phyloP scores from a whole-genome alignment of 1,140 invertebrate species.

The Zaprionus taronus region DNA sequence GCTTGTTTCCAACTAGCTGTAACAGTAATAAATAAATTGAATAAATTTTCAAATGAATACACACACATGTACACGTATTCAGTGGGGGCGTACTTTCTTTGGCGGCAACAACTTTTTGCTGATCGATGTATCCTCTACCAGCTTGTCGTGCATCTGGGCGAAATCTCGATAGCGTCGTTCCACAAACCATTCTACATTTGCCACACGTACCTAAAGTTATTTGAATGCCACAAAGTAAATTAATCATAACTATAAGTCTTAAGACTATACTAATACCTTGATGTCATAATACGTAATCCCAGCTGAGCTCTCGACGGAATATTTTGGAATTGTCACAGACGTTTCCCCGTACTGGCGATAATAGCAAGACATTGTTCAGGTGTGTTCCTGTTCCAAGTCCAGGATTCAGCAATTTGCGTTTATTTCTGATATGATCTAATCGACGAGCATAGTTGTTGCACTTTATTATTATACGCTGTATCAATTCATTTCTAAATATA shows the following conservation, averaged over 20 bases:
- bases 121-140: constrained; percentile 91
- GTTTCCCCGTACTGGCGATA: constrained; percentile 86
- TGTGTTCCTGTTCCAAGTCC: constrained; percentile 19
- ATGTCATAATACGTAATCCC: constrained; percentile 89
- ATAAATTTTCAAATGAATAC: neutral
- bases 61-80: neutral
- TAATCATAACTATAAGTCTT: neutral
- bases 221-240: neutral
- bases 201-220: constrained; percentile 86
- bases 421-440: constrained; percentile 4
- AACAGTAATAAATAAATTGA: neutral
- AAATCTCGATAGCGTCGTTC: constrained; percentile 95
- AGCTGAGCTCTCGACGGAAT: constrained; percentile 85
- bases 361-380: constrained; percentile 87
- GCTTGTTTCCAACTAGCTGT: constrained; percentile 88
- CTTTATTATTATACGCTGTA: neutral
- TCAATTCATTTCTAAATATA: constrained; percentile 27
- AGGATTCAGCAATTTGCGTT: constrained; percentile 12
- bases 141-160: constrained; percentile 92
- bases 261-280: constrained; percentile 62
- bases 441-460: constrained; percentile 35
- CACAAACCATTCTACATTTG: constrained; percentile 91
- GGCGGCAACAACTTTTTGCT: constrained; percentile 94
- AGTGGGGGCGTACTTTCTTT: constrained; percentile 89
- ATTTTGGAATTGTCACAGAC: constrained; percentile 86